Conservation (phyloP, 2,888 invertebrate genomes). For the Mythimna lalbum region DNA sequence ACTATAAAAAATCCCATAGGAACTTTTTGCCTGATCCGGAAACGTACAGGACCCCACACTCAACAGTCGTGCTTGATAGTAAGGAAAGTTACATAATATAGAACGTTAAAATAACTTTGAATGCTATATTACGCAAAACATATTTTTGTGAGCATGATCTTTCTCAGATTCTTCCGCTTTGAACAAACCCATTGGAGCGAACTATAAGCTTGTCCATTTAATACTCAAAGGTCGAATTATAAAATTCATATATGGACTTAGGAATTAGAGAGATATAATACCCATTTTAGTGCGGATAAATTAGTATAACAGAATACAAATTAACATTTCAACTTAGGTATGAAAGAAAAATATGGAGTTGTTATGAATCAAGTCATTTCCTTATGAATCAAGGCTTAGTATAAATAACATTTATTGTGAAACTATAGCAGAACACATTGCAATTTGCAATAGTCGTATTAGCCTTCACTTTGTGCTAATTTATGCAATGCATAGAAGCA, state of each 20-base stretch:
- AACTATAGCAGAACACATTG: not conserved
- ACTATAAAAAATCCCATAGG: too few relatives aligned
- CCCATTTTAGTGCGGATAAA: slow-evolving; percentile 4
- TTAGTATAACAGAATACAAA: not conserved
- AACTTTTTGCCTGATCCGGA: too few relatives aligned
- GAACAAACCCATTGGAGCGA: not conserved
- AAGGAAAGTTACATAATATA: too few relatives aligned
- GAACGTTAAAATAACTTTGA: too few relatives aligned
- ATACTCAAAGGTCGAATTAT: not conserved
- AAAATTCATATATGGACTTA: not conserved
- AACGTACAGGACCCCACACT: too few relatives aligned
- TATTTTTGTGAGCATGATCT: too few relatives aligned
- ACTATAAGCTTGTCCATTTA: not conserved
- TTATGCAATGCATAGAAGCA: not conserved
- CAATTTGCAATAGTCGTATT: slow-evolving; percentile 1
- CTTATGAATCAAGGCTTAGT: not conserved
- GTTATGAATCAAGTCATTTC: slow-evolving; percentile 1
- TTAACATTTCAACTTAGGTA: slow-evolving; percentile 1
- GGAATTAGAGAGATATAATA: not conserved
- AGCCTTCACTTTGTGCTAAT: slow-evolving; percentile 38
- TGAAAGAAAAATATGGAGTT: not conserved
- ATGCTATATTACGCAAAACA: too few relatives aligned
- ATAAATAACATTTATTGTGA: slow-evolving; percentile 7
- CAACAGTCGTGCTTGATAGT: too few relatives aligned
- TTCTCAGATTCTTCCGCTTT: not conserved